Conservation (phyloP, 2,113 vertebrate species). For the Climacteris rufus region DNA sequence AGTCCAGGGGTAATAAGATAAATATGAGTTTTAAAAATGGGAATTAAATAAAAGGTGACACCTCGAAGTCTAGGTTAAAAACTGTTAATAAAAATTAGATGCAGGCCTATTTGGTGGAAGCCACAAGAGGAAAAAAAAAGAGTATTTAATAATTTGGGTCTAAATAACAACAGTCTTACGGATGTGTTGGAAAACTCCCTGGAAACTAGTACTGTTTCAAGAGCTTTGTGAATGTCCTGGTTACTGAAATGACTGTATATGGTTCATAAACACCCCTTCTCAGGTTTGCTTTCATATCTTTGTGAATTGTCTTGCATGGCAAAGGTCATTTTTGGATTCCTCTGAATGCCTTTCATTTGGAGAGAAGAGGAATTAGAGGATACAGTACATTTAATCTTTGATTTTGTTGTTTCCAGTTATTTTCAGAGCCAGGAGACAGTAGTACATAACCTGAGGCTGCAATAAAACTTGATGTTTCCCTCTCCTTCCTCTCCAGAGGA, state of each 20-base stretch:
- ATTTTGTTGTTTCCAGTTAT: neutral
- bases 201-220: neutral
- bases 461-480: conserved; percentile 10
- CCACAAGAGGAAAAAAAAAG: neutral
- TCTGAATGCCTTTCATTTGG: neutral
- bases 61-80: neutral
- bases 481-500: neutral
- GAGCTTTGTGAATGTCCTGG: neutral
- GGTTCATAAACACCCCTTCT: neutral
- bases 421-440: conserved; percentile 14
- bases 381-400: neutral
- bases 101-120: neutral
- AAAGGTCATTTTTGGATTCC: neutral
- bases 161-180: neutral
- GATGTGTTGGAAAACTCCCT: neutral
- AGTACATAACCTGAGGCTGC: neutral
- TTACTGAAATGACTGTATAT: neutral
- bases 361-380: neutral
- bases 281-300: neutral
- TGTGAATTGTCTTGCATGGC: neutral
- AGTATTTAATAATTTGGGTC: neutral
- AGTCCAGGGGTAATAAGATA: neutral
- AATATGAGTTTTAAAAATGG: neutral
- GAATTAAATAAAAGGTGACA: neutral
- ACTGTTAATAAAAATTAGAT: neutral